phyloP scores from a whole-genome alignment of 2,888 invertebrate genomes.

The Phaedon cochleariae region DNA sequence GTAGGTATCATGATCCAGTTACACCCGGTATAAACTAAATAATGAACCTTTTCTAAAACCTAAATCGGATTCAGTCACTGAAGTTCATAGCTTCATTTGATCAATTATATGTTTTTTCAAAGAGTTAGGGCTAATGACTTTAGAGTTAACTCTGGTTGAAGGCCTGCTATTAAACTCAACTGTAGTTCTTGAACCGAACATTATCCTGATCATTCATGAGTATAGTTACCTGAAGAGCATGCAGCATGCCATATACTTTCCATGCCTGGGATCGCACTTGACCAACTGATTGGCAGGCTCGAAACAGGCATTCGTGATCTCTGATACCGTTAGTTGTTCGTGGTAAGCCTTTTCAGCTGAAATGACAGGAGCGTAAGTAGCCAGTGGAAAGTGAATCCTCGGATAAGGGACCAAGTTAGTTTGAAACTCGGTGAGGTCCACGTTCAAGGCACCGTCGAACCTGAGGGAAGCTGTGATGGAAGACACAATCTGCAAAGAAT shows the following conservation, averaged over 20 bases:
- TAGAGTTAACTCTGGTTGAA: too few species aligned
- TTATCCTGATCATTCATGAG: too few species aligned
- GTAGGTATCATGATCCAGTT: too few species aligned
- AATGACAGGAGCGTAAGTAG: constrained; percentile 91
- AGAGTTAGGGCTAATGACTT: too few species aligned
- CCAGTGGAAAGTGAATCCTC: constrained; percentile 93
- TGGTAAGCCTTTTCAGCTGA: constrained; percentile 94
- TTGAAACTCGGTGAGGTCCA: constrained; percentile 94
- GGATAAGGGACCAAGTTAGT: constrained; percentile 94
- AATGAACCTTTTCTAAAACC: too few species aligned
- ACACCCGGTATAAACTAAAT: too few species aligned
- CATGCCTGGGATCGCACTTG: constrained; percentile 89
- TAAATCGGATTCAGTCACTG: too few species aligned
- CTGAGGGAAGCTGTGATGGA: constrained; percentile 93
- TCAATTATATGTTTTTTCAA: too few species aligned
- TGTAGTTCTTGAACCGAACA: too few species aligned
- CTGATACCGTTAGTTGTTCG: constrained; percentile 88
- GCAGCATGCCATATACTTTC: constrained; percentile 94
- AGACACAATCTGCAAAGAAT: constrained; percentile 77
- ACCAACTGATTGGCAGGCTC: constrained; percentile 95
- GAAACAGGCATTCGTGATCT: constrained; percentile 95
- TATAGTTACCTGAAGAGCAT: constrained; percentile 87
- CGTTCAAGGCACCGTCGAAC: constrained; percentile 92
- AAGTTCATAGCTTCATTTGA: too few species aligned
- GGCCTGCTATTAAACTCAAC: too few species aligned